These are phyloP conservation scores for Melanocharis versteri DNA, from an alignment of 2,113 vertebrate genomes.

Conservation along the genomic window DNA sequence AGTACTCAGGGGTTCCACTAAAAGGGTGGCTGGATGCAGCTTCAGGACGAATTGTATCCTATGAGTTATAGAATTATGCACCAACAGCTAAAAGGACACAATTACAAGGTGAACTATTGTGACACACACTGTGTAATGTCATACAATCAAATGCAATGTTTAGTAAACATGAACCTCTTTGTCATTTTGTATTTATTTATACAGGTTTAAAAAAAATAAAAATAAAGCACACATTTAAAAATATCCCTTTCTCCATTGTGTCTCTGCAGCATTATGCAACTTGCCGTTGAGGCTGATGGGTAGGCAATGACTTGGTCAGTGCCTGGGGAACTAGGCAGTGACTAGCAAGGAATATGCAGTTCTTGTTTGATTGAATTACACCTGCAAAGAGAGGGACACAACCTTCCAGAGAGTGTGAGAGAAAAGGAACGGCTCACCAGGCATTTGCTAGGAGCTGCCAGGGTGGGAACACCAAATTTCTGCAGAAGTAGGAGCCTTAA, in stretches of 20 bases:
- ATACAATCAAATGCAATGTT: constrained; percentile 73
- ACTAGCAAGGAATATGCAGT: background rate
- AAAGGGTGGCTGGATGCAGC: constrained; percentile 63
- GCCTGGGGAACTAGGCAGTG: background rate
- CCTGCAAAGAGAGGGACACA: background rate
- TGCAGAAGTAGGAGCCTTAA: background rate
- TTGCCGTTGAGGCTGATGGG: background rate
- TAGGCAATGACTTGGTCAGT: background rate
- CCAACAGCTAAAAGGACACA: constrained; percentile 65
- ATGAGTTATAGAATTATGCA: constrained; percentile 64
- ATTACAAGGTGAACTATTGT: constrained; percentile 67
- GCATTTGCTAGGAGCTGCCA: background rate
- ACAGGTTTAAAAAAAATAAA: constrained; percentile 63
- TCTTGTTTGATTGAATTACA: background rate
- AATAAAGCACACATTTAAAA: constrained; percentile 74
- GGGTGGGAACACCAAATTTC: background rate
- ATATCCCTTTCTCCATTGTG: background rate
- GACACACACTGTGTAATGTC: constrained; percentile 72
- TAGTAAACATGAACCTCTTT: constrained; percentile 73
- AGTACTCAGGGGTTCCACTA: constrained; percentile 69
- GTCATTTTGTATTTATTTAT: constrained; percentile 76
- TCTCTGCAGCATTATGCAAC: background rate
- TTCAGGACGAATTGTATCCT: constrained; percentile 64
- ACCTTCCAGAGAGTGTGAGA: background rate
- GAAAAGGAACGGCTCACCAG: background rate